Base-by-base conservation (phyloP, 2,113 vertebrate genomes). In the Pangasianodon gigas region DNA sequence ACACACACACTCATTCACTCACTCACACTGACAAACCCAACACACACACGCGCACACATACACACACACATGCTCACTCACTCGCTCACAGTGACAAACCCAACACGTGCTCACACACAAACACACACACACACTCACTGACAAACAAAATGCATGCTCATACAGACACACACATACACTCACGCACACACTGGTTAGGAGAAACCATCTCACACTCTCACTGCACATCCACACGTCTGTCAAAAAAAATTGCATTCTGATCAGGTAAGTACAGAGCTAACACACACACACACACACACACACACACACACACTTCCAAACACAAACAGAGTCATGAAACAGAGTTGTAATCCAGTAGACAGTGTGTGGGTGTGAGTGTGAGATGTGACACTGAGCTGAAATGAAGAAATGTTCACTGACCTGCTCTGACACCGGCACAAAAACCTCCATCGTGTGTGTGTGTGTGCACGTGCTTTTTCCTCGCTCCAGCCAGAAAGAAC, bases 401-500 rank as follows among this genome's bases (percentile, higher is more conserved):
- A 58, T 32, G 79, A 90, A 90, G 41, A 65, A 44, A 81, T 32
- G 60, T 85, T 86, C 51, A 92, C 91, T 90, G 65, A 92, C 91
- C 91, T 91, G 90, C 90, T 87, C 84, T n/a, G 56, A 21, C 69
- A 71, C 71, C 58, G 60, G 88, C 86, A 60, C 29, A 83, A 29
- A 71, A 56, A 58, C 29, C 86, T 89, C 90, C 90, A 91, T 92
- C 32, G 32, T 44, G 24, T 14, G 5, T 37, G 80, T 56, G 52
- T 37, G 51, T 56, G 79, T 54, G 79, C 32, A 32, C 74, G 56
- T 82, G 29, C 0, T 56, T 79, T 60, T 74, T 56, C 32, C 84
- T 74, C 77, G 71, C 41, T 84, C 19, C 84, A 89, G 80, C 19
- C 67, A 84, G 82, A 75, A 83, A 52, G 2, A 24, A 29, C 84